These are phyloP conservation scores for Pseudomyrmex cubaensis DNA, from an alignment of 1,140 invertebrate species.

Conservation along the genomic window DNA sequence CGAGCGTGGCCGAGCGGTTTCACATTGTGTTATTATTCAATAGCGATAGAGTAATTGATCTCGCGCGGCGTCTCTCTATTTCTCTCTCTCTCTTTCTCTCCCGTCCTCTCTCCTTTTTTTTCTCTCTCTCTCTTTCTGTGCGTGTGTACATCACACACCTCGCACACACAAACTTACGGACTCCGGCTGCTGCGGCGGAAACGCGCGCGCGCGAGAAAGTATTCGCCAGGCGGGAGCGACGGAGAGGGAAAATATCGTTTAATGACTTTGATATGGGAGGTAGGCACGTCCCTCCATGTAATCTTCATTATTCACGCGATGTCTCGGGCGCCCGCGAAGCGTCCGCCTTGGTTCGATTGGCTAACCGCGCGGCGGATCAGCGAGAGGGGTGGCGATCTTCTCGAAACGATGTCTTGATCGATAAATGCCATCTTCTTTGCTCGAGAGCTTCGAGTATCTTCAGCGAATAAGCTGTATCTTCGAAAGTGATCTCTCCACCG, in stretches of 20 bases:
- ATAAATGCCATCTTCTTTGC: slow-evolving; percentile 9
- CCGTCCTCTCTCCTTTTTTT: too few species aligned
- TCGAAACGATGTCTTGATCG: slow-evolving; percentile 32
- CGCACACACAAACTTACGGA: background rate
- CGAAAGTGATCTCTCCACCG: background rate
- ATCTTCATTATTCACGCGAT: slow-evolving; percentile 71
- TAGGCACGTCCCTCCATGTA: slow-evolving; percentile 58
- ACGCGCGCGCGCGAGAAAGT: slow-evolving; percentile 23
- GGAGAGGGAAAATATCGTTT: slow-evolving; percentile 50
- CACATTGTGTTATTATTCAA: slow-evolving; percentile 80
- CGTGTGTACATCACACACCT: slow-evolving; percentile 1
- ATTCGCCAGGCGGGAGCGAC: slow-evolving; percentile 6
- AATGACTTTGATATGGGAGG: slow-evolving; percentile 69
- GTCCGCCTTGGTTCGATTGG: slow-evolving; percentile 23
- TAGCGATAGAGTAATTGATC: slow-evolving; percentile 83
- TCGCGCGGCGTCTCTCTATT: slow-evolving; percentile 47
- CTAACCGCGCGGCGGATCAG: slow-evolving; percentile 29
- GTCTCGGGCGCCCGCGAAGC: slow-evolving; percentile 50
- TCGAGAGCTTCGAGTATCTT: slow-evolving; percentile 9
- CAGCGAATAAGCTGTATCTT: background rate
- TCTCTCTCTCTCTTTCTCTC: too few species aligned
- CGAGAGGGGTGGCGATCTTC: slow-evolving; percentile 39
- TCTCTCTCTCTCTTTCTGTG: too few species aligned
- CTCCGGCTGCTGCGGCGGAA: slow-evolving; percentile 5
- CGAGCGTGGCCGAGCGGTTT: slow-evolving; percentile 30